Evolutionary conservation across 2,797 vertebrate species (phyloP), one percentile per base, ranked within the genome.

Genomic region (Natrix natrix): DNA sequence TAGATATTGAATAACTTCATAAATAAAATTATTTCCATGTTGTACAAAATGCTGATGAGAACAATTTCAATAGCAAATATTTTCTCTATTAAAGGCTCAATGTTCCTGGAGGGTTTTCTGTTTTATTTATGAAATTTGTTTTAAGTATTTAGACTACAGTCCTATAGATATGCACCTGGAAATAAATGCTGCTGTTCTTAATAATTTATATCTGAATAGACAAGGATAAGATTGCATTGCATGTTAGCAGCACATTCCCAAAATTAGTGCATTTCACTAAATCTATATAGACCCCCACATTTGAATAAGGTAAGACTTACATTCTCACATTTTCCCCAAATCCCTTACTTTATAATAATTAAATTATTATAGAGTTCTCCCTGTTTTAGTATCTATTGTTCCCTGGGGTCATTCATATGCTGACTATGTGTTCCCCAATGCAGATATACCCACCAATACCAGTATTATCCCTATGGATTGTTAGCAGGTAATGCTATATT

Each of bases 1-100:
- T 54, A 95, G 96, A 96, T 91, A 96, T 93, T 93, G 92, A 96
- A 94, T 91, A 92, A 22, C 87, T 93, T 94, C 93, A 93, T 89
- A 91, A 89, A 20, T 86, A 37, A 89, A 93, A 88, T 89, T 57
- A 89, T 91, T 89, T 91, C 48, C 87, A 89, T 83, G 92, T 37
- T 89, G 11, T 57, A 1, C 12, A 90, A 92, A 95, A 74, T 61
- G 16, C 92, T 95, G 28, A 54, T 56, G 83, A 91, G 94, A 92
- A 89, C 52, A 93, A 93, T 69, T 54, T 8, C 86, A 90, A 78
- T 95, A 95, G 91, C 95, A 95, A 61, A 61, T 90, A 13, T 92
- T n/a, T 95, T 96, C 1, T 88, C n/a, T 90, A 95, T 89, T 61
- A 94, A 94, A 95, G 60, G n/a, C 10, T 93, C 87, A 92, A 95